Percentiles rank a stretch among this genome's conserved stretches.
phyloP scores from a whole-genome alignment of 1,140 invertebrate genomes.

The Rhagoletis pomonella region DNA sequence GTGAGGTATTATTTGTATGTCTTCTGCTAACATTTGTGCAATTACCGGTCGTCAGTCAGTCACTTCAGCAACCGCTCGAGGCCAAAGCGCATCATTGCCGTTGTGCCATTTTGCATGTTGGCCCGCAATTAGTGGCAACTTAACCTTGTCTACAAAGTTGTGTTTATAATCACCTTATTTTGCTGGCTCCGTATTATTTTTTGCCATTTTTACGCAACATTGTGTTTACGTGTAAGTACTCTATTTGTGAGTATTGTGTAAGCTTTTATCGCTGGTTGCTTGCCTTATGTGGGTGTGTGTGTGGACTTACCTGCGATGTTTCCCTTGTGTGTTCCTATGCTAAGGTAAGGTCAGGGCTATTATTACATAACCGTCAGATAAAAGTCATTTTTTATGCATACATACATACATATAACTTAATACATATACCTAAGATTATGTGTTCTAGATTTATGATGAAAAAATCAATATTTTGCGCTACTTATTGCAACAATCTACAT shows the following conservation, averaged over 20 bases:
- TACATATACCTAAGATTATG: too few relatives aligned
- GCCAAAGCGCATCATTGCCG: not conserved
- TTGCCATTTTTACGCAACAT: not conserved
- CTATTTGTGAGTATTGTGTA: not conserved
- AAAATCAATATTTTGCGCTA: too few relatives aligned
- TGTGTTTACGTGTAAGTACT: not conserved
- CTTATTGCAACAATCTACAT: too few relatives aligned
- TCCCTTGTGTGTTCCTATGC: too few relatives aligned
- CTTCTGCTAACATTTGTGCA: not conserved
- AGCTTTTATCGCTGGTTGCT: not conserved
- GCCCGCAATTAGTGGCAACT: constrained; percentile 57
- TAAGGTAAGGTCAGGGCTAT: not conserved
- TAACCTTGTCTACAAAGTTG: constrained; percentile 49
- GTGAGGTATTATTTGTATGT: not conserved
- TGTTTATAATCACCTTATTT: constrained; percentile 12
- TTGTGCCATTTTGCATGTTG: constrained; percentile 60
- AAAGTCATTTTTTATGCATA: too few relatives aligned
- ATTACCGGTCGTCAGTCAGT: constrained; percentile 23
- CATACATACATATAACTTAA: too few relatives aligned
- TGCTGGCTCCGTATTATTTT: not conserved
- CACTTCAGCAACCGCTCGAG: not conserved
- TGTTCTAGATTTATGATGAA: too few relatives aligned
- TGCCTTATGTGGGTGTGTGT: not conserved
- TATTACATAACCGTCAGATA: not conserved
- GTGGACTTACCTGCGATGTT: too few relatives aligned